Evolutionary conservation across 1,140 invertebrate species (phyloP).

Genomic region (Cyclina sinensis): DNA sequence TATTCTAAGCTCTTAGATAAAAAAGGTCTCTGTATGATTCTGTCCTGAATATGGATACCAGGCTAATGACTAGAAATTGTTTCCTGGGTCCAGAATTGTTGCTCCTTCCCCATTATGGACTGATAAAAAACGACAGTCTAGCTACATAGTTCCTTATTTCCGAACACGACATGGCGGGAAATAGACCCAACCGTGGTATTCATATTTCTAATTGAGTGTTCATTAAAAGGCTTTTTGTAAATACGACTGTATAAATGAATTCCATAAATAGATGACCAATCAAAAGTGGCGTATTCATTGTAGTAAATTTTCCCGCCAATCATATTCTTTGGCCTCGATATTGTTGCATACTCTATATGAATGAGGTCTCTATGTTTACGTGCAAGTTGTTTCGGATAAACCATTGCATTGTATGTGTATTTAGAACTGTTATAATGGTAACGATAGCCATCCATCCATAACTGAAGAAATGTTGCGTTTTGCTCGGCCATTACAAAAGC

Average conservation of each 20-base stretch:
- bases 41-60: too few species aligned
- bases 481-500: slow-evolving; percentile 28
- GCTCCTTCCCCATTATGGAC: too few species aligned
- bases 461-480: slow-evolving; percentile 35
- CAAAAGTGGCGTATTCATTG: not conserved
- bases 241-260: slow-evolving; percentile 34
- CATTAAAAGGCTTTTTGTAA: not conserved
- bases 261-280: slow-evolving; percentile 41
- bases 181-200: slow-evolving; percentile 23
- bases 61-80: too few species aligned
- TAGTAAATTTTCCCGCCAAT: not conserved
- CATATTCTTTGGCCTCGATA: not conserved
- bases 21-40: too few species aligned
- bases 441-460: slow-evolving; percentile 50
- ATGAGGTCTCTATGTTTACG: not conserved
- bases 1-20: too few species aligned
- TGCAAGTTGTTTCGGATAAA: slow-evolving; percentile 1
- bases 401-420: slow-evolving; percentile 34
- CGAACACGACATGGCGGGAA: slow-evolving; percentile 23
- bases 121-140: too few species aligned
- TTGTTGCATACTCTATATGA: slow-evolving; percentile 26
- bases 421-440: not conserved
- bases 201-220: slow-evolving; percentile 4
- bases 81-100: too few species aligned
- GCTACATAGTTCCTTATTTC: slow-evolving; percentile 42